A percentile compares a stretch with the other conserved stretches of the same genome.
Conservation (phyloP, 2,797 vertebrate species). For the Tympanoctomys barrerae region DNA sequence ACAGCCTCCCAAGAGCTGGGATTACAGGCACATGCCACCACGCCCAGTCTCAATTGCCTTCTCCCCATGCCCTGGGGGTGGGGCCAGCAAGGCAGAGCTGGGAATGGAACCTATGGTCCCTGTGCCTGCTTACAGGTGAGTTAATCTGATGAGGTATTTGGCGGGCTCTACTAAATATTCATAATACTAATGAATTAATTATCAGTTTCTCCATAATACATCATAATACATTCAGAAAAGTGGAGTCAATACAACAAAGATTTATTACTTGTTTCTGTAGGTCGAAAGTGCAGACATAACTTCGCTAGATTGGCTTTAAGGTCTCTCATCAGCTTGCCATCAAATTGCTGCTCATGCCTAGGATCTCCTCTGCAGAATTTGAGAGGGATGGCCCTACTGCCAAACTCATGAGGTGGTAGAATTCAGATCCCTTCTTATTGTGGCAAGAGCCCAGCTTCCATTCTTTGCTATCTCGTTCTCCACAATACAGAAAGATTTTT, state of each 20-base stretch:
- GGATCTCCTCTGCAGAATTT: neutral
- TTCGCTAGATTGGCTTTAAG: neutral
- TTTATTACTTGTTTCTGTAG: neutral
- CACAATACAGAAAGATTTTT: neutral
- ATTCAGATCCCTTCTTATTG: neutral
- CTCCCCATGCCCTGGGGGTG: no score
- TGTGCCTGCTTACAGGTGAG: no score
- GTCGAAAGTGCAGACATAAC: neutral
- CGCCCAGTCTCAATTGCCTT: no score
- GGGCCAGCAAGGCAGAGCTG: no score
- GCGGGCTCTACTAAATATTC: neutral
- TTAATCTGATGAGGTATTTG: no score
- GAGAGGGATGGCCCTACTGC: neutral
- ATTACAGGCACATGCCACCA: no score
- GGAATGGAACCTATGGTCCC: no score
- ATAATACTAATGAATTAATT: neutral
- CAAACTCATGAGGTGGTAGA: neutral
- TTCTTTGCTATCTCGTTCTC: neutral
- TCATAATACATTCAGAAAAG: neutral
- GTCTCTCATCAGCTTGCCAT: neutral
- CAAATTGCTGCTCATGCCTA: neutral
- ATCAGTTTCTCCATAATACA: neutral
- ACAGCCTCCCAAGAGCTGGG: no score
- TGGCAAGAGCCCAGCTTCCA: neutral
- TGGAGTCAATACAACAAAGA: neutral